Conservation (phyloP, 92 coral and sea anemone genomes). For the Isaurus tuberculatus region DNA sequence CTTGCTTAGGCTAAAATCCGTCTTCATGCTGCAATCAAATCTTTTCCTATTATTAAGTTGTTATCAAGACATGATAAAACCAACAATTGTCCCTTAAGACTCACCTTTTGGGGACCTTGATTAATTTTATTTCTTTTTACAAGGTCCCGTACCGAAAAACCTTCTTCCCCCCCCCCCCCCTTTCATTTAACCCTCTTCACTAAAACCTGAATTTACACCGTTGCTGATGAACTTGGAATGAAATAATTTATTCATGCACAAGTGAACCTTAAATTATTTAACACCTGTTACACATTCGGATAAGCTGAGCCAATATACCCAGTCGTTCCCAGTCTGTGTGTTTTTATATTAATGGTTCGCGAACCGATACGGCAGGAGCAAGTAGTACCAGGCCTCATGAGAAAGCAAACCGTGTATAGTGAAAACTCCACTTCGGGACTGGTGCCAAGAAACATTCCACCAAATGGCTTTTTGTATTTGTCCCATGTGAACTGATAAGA, state of each 20-base stretch:
- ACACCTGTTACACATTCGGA: background rate
- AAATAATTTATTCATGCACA: background rate
- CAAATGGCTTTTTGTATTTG: background rate
- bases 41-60: no score
- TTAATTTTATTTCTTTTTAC: no score
- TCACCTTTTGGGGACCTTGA: no score
- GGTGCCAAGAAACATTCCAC: slow-evolving; percentile 47
- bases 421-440: slow-evolving; percentile 43
- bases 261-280: background rate
- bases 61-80: no score
- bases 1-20: no score
- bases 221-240: no score
- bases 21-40: no score
- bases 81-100: no score
- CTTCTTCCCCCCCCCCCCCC: no score
- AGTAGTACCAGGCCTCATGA: slow-evolving; percentile 37
- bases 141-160: no score
- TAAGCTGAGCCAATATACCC: slow-evolving; percentile 31
- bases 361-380: slow-evolving; percentile 32
- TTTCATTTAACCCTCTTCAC: no score
- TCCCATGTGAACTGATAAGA: slow-evolving; percentile 24
- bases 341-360: slow-evolving; percentile 14
- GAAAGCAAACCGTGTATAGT: slow-evolving; percentile 36
- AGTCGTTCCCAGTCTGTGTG: slow-evolving; percentile 9
- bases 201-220: no score